phyloP scores from a whole-genome alignment of 2,797 vertebrate species.

The Sarcoramphus papa region DNA sequence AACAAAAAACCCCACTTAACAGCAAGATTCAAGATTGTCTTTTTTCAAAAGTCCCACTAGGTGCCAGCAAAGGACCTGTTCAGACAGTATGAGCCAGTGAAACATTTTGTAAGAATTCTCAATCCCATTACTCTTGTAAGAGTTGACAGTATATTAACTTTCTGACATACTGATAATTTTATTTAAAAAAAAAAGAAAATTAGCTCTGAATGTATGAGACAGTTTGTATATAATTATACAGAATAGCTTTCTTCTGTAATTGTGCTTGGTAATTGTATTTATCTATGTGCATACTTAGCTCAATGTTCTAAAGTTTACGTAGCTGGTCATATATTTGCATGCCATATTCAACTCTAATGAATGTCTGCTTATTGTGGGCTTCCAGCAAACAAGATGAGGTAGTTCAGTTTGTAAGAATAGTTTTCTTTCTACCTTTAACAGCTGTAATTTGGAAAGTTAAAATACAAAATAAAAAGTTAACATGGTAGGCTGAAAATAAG shows the following conservation, averaged over 20 bases:
- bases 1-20: not conserved
- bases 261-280: not conserved
- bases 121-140: not conserved
- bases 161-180: not conserved
- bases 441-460: not conserved
- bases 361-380: not conserved
- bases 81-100: not conserved
- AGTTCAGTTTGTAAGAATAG: not conserved
- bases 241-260: not conserved
- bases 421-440: not conserved
- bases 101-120: not conserved
- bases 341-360: not conserved
- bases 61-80: conserved; percentile 69
- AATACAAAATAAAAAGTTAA: not conserved
- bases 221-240: not conserved
- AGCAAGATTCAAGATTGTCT: not conserved
- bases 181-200: not conserved
- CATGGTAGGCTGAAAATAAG: not conserved
- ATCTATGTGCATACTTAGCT: not conserved
- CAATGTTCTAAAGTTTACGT: not conserved
- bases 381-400: not conserved
- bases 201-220: not conserved
- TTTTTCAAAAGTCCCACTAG: conserved; percentile 58
- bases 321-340: not conserved
- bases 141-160: not conserved